These are phyloP conservation scores for Augochlora pura DNA, from an alignment of 1,140 invertebrate genomes.

Conservation along the genomic window DNA sequence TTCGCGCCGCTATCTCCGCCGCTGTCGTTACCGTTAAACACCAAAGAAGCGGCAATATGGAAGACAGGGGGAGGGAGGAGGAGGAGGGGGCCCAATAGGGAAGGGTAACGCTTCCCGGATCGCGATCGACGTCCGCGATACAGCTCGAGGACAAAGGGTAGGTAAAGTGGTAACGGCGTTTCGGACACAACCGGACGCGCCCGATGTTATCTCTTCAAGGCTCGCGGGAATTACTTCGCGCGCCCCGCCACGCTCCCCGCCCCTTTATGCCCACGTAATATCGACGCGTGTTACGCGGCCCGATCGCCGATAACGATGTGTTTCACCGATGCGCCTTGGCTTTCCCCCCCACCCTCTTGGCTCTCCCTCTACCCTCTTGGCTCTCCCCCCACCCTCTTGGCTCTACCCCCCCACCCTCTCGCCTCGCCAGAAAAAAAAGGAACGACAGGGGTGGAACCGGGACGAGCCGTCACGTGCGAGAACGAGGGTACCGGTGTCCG, in stretches of 20 bases:
- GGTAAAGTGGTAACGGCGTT: constrained; percentile 40
- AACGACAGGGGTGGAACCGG: background rate
- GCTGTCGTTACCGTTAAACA: background rate
- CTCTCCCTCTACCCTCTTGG: no score
- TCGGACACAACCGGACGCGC: constrained; percentile 39
- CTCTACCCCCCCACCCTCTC: no score
- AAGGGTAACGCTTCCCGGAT: background rate
- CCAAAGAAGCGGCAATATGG: background rate
- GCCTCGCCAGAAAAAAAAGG: constrained; percentile 5
- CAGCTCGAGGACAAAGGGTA: constrained; percentile 17
- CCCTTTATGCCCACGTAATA: constrained; percentile 60
- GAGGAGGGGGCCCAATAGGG: no score
- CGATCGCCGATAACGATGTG: constrained; percentile 62
- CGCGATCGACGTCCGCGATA: background rate
- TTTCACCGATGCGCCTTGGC: no score
- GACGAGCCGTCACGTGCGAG: constrained; percentile 31
- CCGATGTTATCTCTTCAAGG: constrained; percentile 57
- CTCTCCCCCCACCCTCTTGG: no score
- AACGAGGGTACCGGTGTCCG: background rate
- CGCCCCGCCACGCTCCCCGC: background rate
- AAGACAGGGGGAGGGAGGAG: background rate
- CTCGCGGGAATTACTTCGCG: constrained; percentile 57
- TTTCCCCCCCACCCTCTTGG: no score
- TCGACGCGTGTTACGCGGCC: constrained; percentile 58
- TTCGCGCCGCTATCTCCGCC: no score